phyloP scores from a whole-genome alignment of 1,140 invertebrate genomes.

The Saccostrea cuccullata region DNA sequence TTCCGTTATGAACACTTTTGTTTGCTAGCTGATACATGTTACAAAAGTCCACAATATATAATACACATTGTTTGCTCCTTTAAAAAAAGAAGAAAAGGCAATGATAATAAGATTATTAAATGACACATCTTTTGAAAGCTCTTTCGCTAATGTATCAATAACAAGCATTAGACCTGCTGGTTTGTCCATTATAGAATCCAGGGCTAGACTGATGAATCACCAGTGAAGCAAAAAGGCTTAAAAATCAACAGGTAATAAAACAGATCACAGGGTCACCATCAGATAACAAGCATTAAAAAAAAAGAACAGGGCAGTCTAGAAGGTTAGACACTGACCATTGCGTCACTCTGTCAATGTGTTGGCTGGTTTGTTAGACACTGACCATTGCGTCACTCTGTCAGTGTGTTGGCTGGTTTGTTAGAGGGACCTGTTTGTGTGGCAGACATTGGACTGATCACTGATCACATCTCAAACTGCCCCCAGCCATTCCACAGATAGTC shows the following conservation, averaged over 20 bases:
- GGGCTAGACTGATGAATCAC: slow-evolving; percentile 16
- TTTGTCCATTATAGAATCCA: neutral
- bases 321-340: neutral
- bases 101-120: slow-evolving; percentile 30
- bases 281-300: neutral
- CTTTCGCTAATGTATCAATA: neutral
- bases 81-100: slow-evolving; percentile 7
- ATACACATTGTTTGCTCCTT: neutral
- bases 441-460: neutral
- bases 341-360: neutral
- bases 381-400: neutral
- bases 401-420: neutral
- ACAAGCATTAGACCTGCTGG: neutral
- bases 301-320: neutral
- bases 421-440: neutral
- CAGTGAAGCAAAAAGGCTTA: neutral
- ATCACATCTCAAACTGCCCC: slow-evolving; percentile 11
- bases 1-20: neutral
- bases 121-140: neutral
- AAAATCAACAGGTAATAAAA: slow-evolving; percentile 32
- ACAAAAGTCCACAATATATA: neutral
- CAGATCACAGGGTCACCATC: neutral
- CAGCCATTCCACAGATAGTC: neutral
- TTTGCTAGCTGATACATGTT: neutral
- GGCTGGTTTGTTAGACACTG: neutral